These are phyloP conservation scores for Parauchenoglanis punctatus DNA, from an alignment of 2,797 vertebrate genomes.

Conservation along the genomic window DNA sequence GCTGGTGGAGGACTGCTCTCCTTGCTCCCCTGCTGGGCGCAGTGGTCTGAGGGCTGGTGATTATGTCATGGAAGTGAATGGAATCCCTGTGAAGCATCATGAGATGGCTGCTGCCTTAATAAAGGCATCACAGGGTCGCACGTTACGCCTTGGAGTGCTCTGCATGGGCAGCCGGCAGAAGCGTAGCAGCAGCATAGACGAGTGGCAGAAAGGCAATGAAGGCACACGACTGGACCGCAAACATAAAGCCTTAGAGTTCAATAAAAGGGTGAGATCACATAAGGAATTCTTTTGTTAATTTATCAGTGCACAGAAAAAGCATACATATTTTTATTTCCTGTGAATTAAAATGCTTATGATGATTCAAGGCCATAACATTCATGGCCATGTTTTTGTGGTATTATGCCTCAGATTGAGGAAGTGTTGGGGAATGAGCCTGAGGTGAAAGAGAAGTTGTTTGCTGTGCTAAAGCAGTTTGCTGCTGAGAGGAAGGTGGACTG, in stretches of 20 bases:
- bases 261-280: slow-evolving; percentile 79
- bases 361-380: not conserved
- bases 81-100: slow-evolving; percentile 75
- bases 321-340: not conserved
- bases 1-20: slow-evolving; percentile 80
- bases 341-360: not conserved
- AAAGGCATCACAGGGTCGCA: slow-evolving; percentile 74
- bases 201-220: slow-evolving; percentile 66
- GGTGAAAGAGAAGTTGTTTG: slow-evolving; percentile 88
- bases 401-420: slow-evolving; percentile 83
- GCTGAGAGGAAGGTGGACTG: slow-evolving; percentile 88
- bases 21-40: slow-evolving; percentile 80
- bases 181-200: slow-evolving; percentile 64
- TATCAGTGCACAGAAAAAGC: not conserved
- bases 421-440: slow-evolving; percentile 82
- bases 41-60: slow-evolving; percentile 83
- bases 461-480: slow-evolving; percentile 88
- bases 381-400: not conserved
- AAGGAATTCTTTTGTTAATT: not conserved
- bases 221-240: slow-evolving; percentile 77
- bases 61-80: slow-evolving; percentile 86
- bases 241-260: slow-evolving; percentile 91
- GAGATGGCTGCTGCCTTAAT: slow-evolving; percentile 75
- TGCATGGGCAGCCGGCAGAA: slow-evolving; percentile 74
- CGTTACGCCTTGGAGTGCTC: slow-evolving; percentile 83